phyloP scores from a whole-genome alignment of 1,140 invertebrate genomes.

The Drosophila orena region DNA sequence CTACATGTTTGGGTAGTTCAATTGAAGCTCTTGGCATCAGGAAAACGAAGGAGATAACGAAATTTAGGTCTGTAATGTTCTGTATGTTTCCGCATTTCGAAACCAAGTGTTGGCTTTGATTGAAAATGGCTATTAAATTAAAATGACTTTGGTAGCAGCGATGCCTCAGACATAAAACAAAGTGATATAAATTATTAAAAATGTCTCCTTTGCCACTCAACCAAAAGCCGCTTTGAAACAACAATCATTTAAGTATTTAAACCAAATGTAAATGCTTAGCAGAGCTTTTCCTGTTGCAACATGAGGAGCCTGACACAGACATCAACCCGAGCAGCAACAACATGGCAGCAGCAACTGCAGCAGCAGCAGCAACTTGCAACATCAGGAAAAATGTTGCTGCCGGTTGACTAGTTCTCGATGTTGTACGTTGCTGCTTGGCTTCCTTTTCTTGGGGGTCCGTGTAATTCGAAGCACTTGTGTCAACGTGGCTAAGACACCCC shows the following conservation, averaged over 20 bases:
- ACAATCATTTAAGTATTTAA: no score
- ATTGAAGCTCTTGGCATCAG: not conserved
- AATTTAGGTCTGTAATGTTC: no score
- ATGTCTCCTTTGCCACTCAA: no score
- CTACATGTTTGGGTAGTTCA: not conserved
- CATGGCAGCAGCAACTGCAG: constrained; percentile 4
- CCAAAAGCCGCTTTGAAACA: no score
- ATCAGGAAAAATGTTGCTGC: constrained; percentile 37
- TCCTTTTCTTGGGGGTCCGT: constrained; percentile 42
- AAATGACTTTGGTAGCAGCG: no score
- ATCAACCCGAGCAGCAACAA: constrained; percentile 21
- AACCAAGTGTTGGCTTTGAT: no score
- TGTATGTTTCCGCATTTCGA: no score
- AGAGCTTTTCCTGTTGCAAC: constrained; percentile 5
- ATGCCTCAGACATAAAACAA: no score
- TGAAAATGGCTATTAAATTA: no score
- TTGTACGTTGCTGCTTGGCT: constrained; percentile 34
- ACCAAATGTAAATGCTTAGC: not conserved
- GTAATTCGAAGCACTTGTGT: constrained; percentile 84
- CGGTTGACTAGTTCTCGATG: constrained; percentile 45
- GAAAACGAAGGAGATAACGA: no score
- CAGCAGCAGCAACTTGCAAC: constrained; percentile 17
- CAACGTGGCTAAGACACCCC: constrained; percentile 43
- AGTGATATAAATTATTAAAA: no score
- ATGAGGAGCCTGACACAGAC: constrained; percentile 20